These are phyloP conservation scores for Indicator maculatus DNA, from an alignment of 2,113 vertebrate species.

Conservation along the genomic window DNA sequence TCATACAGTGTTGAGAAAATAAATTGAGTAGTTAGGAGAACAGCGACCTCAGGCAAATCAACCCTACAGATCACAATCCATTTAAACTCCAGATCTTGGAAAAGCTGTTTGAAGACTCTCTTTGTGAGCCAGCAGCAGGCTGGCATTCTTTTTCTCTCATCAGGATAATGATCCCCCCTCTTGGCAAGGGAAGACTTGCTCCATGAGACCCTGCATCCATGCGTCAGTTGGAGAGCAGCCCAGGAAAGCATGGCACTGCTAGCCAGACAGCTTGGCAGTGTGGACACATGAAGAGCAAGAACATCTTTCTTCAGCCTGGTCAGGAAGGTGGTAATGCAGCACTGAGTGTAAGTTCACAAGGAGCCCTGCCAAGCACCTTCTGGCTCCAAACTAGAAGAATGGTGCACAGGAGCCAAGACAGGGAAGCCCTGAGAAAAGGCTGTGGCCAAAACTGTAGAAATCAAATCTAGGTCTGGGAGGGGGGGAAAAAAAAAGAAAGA, in stretches of 20 bases:
- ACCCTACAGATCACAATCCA: not conserved
- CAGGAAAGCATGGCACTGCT: not conserved
- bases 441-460: slow-evolving; percentile 10
- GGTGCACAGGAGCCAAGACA: not conserved
- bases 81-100: not conserved
- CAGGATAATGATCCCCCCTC: not conserved
- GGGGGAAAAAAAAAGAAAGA: no score
- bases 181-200: not conserved
- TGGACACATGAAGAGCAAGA: not conserved
- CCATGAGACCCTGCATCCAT: not conserved
- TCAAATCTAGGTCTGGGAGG: not conserved
- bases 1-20: not conserved
- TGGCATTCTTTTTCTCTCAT: not conserved
- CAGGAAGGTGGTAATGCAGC: not conserved
- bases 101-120: not conserved
- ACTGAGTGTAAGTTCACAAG: not conserved
- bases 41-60: not conserved
- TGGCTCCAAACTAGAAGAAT: not conserved
- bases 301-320: not conserved
- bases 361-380: not conserved
- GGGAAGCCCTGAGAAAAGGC: slow-evolving; percentile 3
- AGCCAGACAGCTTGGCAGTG: rapidly evolving
- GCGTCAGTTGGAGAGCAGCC: not conserved
- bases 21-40: not conserved
- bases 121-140: not conserved